Percentiles rank a stretch among this genome's conserved stretches.
phyloP scores from a whole-genome alignment of 1,140 invertebrate species.

The Lepidurus apus region DNA sequence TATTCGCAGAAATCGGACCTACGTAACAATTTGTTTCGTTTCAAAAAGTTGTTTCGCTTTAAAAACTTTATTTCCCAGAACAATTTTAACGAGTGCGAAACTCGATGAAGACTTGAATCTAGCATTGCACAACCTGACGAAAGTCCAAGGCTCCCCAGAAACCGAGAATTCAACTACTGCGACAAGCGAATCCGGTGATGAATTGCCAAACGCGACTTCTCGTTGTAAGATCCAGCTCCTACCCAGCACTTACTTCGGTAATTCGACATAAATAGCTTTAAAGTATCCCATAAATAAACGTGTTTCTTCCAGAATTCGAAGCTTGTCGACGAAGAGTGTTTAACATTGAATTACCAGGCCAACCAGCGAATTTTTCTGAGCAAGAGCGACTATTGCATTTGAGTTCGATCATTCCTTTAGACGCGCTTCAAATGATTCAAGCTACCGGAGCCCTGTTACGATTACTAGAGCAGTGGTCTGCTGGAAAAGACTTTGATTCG shows the following conservation, averaged over 20 bases:
- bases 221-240: not conserved
- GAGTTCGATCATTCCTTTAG: conserved; percentile 23
- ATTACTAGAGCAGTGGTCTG: conserved; percentile 41
- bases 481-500: conserved; percentile 33
- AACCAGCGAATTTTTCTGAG: not conserved
- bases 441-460: conserved; percentile 65
- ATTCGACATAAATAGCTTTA: not conserved
- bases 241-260: conserved; percentile 12
- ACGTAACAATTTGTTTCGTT: conserved; percentile 47
- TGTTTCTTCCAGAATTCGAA: conserved; percentile 49
- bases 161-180: conserved; percentile 35
- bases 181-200: not conserved
- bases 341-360: not conserved
- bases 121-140: conserved; percentile 46
- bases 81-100: conserved; percentile 38
- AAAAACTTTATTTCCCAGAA: not conserved
- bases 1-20: conserved; percentile 60
- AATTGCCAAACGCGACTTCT: not conserved
- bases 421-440: conserved; percentile 52
- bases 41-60: conserved; percentile 34
- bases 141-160: conserved; percentile 26
- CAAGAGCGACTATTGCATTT: conserved; percentile 26
- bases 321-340: conserved; percentile 5
- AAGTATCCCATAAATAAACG: conserved; percentile 42
- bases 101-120: not conserved